Evolutionary conservation across 1,140 invertebrate genomes (phyloP), one percentile per base, ranked within the genome.

Genomic region (Melitaea cinxia): DNA sequence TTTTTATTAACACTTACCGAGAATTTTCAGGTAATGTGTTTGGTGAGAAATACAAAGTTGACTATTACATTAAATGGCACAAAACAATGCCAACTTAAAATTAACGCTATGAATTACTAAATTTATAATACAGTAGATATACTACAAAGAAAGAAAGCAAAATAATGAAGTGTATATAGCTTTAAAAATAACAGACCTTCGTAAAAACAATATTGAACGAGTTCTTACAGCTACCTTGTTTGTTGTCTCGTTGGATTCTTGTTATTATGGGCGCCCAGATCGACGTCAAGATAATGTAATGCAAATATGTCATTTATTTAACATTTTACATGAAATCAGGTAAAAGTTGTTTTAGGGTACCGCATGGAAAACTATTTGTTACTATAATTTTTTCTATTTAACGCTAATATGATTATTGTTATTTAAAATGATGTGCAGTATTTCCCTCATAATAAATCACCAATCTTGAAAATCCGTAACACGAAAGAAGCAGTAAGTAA

Each of bases 231-330:
- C 50, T 70, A 68, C 61, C 76, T 81, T 49, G 64, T 61, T 60
- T 65, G 57, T 52, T 65, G 68, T 70, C 55, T 70, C 59, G 28
- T 49, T 53, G 56, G 70, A 78, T 77, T 70, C 66, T 73, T 71
- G 66, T 73, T 70, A 78, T 78, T 77, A 76, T 33, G 23, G 23
- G 55, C 9, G 56, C 42, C 33, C 37, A 19, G 56, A 58, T 58
- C 42, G 37, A 24, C 23, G 52, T 66, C 50, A 49, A 37, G 65
- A 50, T 67, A 61, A 67, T 60, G 30, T 55, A 42, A 56, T 65
- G 55, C 58, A 58, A 58, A 58, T 58, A 58, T 58, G 56, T 58
- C 56, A 58, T 42, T 58, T 58, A 58, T 47, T 21, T 49, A 58
- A 47, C n/a, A n/a, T 49, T 26, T 58, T 58, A 58, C 42, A 49